A percentile compares a stretch with the other conserved stretches of the same genome.
These are phyloP conservation scores for Budorcas taxicolor DNA, from an alignment of 2,113 vertebrate species.

Conservation along the genomic window DNA sequence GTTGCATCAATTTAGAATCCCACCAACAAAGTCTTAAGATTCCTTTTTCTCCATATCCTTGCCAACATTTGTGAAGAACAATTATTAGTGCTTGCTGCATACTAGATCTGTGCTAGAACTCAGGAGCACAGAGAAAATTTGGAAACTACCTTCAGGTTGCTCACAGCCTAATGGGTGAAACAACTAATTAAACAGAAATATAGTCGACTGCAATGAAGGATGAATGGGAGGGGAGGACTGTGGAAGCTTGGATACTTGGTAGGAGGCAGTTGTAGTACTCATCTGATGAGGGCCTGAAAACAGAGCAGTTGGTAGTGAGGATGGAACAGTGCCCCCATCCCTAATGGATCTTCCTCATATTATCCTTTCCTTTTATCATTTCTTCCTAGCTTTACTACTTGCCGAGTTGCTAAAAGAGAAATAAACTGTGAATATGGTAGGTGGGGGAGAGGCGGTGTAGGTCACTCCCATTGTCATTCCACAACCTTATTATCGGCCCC, in stretches of 20 bases:
- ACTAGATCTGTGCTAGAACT: not conserved
- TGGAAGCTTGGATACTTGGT: not conserved
- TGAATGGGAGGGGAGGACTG: not conserved
- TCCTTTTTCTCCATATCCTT: not conserved
- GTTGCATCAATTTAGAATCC: not conserved
- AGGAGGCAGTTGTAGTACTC: not conserved
- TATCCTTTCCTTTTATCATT: not conserved
- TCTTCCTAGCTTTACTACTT: not conserved
- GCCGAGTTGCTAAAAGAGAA: not conserved
- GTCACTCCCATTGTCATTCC: not conserved
- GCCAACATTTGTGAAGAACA: not conserved
- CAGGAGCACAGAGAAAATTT: not conserved
- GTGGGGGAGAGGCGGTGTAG: not conserved
- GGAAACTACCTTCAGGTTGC: not conserved
- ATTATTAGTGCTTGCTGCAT: not conserved
- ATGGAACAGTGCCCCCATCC: not conserved
- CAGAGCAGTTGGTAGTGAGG: not conserved
- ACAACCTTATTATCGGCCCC: not conserved
- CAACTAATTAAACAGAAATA: not conserved
- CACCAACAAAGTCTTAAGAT: not conserved
- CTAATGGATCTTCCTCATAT: not conserved
- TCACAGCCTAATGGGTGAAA: not conserved
- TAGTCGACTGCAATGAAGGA: not conserved
- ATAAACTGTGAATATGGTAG: not conserved
- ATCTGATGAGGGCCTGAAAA: not conserved